Conservation (phyloP, 2,888 invertebrate genomes). For the Rhagophthalmus giganteus region DNA sequence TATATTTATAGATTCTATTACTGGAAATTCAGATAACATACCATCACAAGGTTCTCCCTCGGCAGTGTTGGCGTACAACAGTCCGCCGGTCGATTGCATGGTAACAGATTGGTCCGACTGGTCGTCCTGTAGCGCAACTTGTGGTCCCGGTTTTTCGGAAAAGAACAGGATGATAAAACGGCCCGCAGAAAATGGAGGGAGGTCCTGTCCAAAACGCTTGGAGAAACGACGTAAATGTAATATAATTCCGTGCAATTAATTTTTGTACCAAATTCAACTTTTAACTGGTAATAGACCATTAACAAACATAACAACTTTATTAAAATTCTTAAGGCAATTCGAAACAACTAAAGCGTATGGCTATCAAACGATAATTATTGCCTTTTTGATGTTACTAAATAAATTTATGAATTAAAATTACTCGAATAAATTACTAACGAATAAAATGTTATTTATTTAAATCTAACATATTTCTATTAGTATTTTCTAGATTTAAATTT, state of each 20-base stretch:
- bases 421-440: too few species aligned
- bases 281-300: too few species aligned
- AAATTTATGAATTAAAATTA: too few species aligned
- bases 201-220: slow-evolving; percentile 64
- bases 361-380: too few species aligned
- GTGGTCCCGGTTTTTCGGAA: slow-evolving; percentile 74
- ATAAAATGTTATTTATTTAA: too few species aligned
- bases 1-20: slow-evolving; percentile 39
- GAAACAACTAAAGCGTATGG: too few species aligned
- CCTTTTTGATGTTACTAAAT: too few species aligned
- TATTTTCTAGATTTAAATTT: too few species aligned
- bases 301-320: not conserved
- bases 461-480: too few species aligned
- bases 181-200: slow-evolving; percentile 66
- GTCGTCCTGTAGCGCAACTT: slow-evolving; percentile 78
- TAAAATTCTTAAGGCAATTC: not conserved
- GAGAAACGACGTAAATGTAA: slow-evolving; percentile 63
- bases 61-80: slow-evolving; percentile 19
- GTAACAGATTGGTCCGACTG: slow-evolving; percentile 82
- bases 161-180: slow-evolving; percentile 66
- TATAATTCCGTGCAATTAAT: slow-evolving; percentile 32
- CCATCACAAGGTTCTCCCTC: slow-evolving; percentile 17
- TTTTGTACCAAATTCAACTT: not conserved
- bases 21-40: slow-evolving; percentile 31
- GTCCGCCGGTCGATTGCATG: slow-evolving; percentile 63